A percentile compares a stretch with the other conserved stretches of the same genome.
Conservation (phyloP, 1,140 invertebrate species). For the Drosophila lacteicornis region DNA sequence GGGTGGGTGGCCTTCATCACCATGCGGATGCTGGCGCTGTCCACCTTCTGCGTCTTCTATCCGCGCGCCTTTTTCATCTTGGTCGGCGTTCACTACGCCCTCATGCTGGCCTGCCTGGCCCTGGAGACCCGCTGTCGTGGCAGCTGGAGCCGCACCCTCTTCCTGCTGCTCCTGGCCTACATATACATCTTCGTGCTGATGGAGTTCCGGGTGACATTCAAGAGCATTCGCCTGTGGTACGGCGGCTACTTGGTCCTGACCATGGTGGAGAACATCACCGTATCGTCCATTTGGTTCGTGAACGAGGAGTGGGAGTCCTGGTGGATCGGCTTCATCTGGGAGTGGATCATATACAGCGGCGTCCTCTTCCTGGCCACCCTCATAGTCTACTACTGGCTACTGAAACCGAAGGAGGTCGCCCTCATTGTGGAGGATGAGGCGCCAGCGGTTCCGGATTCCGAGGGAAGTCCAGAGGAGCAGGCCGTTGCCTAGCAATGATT, state of each 20-base stretch:
- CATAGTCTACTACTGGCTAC: conserved; percentile 86
- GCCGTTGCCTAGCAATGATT: conserved; percentile 51
- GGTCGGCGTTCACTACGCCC: conserved; percentile 87
- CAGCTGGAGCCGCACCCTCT: conserved; percentile 85
- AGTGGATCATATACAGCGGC: conserved; percentile 85
- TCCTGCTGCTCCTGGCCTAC: conserved; percentile 88
- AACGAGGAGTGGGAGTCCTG: conserved; percentile 87
- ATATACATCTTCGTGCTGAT: conserved; percentile 90
- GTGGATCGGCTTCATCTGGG: conserved; percentile 87
- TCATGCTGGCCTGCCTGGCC: conserved; percentile 87
- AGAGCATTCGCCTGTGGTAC: conserved; percentile 88
- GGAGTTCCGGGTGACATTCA: conserved; percentile 91
- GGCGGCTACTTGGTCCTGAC: conserved; percentile 88
- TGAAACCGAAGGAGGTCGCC: conserved; percentile 86
- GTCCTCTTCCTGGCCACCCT: conserved; percentile 86
- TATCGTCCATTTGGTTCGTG: conserved; percentile 88
- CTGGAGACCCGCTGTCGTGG: conserved; percentile 87
- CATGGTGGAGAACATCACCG: conserved; percentile 88
- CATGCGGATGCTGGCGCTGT: conserved; percentile 88
- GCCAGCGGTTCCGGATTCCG: background rate
- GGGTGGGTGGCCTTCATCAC: conserved; percentile 91
- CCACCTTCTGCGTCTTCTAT: conserved; percentile 89
- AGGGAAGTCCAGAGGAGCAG: conserved; percentile 4
- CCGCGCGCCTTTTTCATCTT: conserved; percentile 86
- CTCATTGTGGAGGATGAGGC: conserved; percentile 77